A percentile compares a stretch with the other conserved stretches of the same genome.
phyloP scores from a whole-genome alignment of 2,113 vertebrate genomes.

The Peucedramus taeniatus region DNA sequence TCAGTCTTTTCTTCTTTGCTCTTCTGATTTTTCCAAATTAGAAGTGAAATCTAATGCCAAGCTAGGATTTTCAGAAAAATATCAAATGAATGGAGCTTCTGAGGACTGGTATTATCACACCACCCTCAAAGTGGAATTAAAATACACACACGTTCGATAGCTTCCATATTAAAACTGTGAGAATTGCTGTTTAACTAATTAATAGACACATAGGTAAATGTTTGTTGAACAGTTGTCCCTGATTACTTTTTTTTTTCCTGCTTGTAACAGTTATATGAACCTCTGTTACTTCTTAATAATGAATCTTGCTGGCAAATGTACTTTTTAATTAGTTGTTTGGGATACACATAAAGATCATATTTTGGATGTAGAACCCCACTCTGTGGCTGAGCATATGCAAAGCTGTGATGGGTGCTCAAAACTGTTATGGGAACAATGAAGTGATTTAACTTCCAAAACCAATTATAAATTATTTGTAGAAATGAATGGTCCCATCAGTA shows the following conservation, averaged over 20 bases:
- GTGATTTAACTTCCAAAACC: not conserved
- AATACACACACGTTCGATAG: not conserved
- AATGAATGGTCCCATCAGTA: not conserved
- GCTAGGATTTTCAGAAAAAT: not conserved
- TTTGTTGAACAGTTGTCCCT: conserved; percentile 12
- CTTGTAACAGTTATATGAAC: not conserved
- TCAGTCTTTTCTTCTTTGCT: not conserved
- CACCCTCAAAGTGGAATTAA: not conserved
- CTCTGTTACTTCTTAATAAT: not conserved
- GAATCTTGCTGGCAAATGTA: not conserved
- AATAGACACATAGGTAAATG: conserved; percentile 10
- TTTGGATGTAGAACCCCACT: not conserved
- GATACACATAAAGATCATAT: not conserved
- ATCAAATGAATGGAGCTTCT: not conserved
- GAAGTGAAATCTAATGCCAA: not conserved
- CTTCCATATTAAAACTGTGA: not conserved
- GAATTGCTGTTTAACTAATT: not conserved
- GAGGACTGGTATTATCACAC: not conserved
- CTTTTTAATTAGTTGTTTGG: not conserved
- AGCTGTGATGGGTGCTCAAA: not conserved
- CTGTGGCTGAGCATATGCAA: not conserved
- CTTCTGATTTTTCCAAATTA: not conserved
- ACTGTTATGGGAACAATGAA: not conserved
- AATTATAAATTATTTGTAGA: not conserved
- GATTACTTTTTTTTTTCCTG: not conserved